Evolutionary conservation across 2,113 vertebrate species (phyloP), one percentile per base, ranked within the genome.

Genomic region (Tapirus terrestris): DNA sequence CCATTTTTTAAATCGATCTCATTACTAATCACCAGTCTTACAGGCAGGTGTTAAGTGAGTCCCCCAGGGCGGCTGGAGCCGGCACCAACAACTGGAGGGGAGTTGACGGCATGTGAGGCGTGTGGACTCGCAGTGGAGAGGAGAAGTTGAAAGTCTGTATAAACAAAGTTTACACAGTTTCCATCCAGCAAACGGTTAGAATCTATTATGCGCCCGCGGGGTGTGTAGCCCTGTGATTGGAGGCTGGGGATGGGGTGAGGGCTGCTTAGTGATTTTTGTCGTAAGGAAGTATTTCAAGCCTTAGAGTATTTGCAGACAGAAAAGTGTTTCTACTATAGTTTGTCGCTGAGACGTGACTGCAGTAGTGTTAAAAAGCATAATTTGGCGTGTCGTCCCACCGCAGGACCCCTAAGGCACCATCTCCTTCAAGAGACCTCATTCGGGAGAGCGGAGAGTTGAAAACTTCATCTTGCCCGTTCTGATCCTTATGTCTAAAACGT

Each of bases 131-230:
- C 5, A 29, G 56, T 27, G 14, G 51, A 11, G 45, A 94, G 63
- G 43, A 94, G 43, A 91, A 89, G 95, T 2, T 48, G 48, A 75
- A 90, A 90, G 87, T 76, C 80, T 79, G 10, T 85, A 76, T 93
- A 92, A 61, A 43, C 56, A 73, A 31, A 16, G 0, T 72, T 88
- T 94, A 43, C 56, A 73, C 27, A 16, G 0, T 72, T 88, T 94
- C 79, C 60, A 76, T 27, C 81, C 43, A 53, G n/a, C 33, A 12
- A 65, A 36, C 12, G 14, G 2, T 65, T 56, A 18, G n/a, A 87
- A 5, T 81, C 45, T n/a, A 3, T 21, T n/a, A 8, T 20, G 48
- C 18, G 7, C 36, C 23, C 29, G 0, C 12, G n/a, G 27, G 48
- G 67, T 1, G 0, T 45, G 27, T 14, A 79, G 29, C 45, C 17